Conservation (phyloP, 2,888 invertebrate genomes). For the Acrobasis repandana region DNA sequence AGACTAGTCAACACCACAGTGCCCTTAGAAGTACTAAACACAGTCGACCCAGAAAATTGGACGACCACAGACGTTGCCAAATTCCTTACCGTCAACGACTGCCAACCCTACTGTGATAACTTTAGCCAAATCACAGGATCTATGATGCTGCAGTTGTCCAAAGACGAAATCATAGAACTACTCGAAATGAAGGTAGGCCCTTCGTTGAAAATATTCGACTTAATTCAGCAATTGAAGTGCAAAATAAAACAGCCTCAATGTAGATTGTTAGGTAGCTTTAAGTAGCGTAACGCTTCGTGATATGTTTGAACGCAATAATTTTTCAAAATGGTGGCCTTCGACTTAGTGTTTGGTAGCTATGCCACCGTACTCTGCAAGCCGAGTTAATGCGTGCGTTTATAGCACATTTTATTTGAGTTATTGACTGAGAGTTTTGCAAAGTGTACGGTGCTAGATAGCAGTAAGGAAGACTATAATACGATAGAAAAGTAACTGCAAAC, state of each 20-base stretch:
- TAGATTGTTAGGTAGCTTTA: constrained; percentile 58
- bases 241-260: constrained; percentile 90
- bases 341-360: neutral
- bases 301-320: constrained; percentile 11
- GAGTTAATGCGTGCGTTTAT: neutral
- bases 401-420: neutral
- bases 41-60: constrained; percentile 85
- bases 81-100: constrained; percentile 95
- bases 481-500: too few relatives aligned
- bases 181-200: constrained; percentile 97
- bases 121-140: constrained; percentile 90
- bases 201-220: constrained; percentile 95
- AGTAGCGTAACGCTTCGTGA: constrained; percentile 38
- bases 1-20: constrained; percentile 83
- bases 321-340: constrained; percentile 20
- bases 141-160: constrained; percentile 89
- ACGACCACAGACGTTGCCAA: constrained; percentile 92
- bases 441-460: neutral
- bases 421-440: neutral
- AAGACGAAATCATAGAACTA: constrained; percentile 94
- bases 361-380: neutral
- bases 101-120: constrained; percentile 87
- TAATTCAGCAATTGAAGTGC: constrained; percentile 95
- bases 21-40: constrained; percentile 78
- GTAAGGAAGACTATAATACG: too few relatives aligned